Evolutionary conservation across 2,888 invertebrate genomes (phyloP).

Genomic region (Zelleria hepariella): DNA sequence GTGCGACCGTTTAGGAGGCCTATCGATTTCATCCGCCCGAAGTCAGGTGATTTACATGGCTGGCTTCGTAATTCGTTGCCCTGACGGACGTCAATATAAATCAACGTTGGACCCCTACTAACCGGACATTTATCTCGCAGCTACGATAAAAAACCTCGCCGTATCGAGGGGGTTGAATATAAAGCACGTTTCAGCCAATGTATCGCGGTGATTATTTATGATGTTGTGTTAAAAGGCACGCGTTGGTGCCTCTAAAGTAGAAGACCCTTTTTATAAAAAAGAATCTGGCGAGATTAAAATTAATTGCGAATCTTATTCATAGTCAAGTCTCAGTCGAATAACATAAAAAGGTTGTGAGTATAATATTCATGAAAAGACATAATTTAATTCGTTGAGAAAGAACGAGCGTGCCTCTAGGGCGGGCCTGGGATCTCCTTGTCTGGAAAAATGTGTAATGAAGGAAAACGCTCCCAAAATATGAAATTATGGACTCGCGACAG

Average conservation of each 20-base stretch:
- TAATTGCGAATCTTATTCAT: neutral
- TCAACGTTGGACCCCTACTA: conserved; percentile 66
- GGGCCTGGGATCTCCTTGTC: conserved; percentile 44
- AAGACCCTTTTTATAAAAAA: conserved; percentile 16
- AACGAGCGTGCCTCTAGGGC: conserved; percentile 26
- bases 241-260: conserved; percentile 15
- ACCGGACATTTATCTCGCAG: conserved; percentile 59
- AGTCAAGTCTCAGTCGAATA: conserved; percentile 17
- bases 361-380: conserved; percentile 69
- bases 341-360: conserved; percentile 54
- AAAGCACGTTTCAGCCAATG: conserved; percentile 21
- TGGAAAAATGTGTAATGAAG: conserved; percentile 54
- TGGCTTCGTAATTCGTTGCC: conserved; percentile 61
- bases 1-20: neutral
- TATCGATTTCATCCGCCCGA: neutral
- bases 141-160: conserved; percentile 24
- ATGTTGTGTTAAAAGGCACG: conserved; percentile 32
- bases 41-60: conserved; percentile 62
- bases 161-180: conserved; percentile 18
- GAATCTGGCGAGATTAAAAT: neutral
- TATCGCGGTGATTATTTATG: conserved; percentile 38
- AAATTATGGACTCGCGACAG: conserved; percentile 46
- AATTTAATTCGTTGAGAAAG: conserved; percentile 62
- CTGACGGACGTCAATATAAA: conserved; percentile 65
- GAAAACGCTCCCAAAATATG: conserved; percentile 48